A percentile compares a stretch with the other conserved stretches of the same genome.
These are phyloP conservation scores for Lepisosteus oculatus DNA, from an alignment of 2,113 vertebrate genomes.

Conservation along the genomic window DNA sequence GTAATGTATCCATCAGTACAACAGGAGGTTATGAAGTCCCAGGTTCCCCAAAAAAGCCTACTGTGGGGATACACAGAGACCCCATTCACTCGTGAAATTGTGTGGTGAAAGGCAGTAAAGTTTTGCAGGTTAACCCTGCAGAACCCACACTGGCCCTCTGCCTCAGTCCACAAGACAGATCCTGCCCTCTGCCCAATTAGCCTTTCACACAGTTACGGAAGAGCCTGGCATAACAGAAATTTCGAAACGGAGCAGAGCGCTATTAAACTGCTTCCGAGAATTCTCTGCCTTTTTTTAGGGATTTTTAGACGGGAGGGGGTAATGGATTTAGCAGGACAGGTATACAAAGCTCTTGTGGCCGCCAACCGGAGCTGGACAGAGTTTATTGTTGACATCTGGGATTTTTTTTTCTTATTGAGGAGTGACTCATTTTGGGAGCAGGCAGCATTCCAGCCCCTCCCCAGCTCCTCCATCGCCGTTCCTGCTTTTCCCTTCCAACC, in stretches of 20 bases:
- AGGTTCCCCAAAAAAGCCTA: too few relatives aligned
- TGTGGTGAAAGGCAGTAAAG: too few relatives aligned
- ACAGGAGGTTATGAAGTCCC: too few relatives aligned
- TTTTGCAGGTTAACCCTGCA: too few relatives aligned
- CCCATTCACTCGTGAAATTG: too few relatives aligned
- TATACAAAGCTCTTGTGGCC: slow-evolving; percentile 68
- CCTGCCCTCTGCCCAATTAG: slow-evolving; percentile 37
- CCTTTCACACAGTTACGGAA: slow-evolving; percentile 25
- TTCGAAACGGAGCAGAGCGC: slow-evolving; percentile 14
- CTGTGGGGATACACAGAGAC: too few relatives aligned
- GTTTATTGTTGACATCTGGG: slow-evolving; percentile 76
- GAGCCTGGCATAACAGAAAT: slow-evolving; percentile 24
- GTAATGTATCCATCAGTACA: too few relatives aligned
- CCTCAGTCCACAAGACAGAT: neutral
- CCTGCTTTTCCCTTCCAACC: neutral
- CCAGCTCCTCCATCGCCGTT: neutral
- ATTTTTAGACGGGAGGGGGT: slow-evolving; percentile 46
- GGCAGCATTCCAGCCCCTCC: neutral
- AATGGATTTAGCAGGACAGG: slow-evolving; percentile 73
- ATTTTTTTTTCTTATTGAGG: slow-evolving; percentile 63
- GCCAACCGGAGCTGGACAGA: slow-evolving; percentile 63
- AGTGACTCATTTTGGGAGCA: slow-evolving; percentile 43
- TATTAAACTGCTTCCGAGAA: slow-evolving; percentile 68
- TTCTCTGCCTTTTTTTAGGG: slow-evolving; percentile 53
- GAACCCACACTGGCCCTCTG: too few relatives aligned